Evolutionary conservation across 64 coral and sea anemone genomes (phyloP).

Genomic region (Actinia tenebrosa): DNA sequence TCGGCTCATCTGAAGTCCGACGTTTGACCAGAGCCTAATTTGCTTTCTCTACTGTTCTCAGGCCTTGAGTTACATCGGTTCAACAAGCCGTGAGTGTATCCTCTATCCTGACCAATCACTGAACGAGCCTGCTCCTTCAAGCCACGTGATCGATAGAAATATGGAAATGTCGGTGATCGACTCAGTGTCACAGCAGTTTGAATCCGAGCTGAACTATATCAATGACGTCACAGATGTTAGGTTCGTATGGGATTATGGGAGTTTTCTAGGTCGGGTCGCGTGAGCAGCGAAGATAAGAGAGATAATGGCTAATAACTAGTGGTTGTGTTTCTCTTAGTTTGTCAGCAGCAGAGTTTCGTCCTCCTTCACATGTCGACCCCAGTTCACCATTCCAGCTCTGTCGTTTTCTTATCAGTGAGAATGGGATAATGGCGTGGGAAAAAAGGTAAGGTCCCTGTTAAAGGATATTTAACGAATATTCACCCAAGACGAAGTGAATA

Average conservation of each 20-base stretch:
- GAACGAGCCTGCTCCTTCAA: constrained; percentile 81
- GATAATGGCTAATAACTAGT: background rate
- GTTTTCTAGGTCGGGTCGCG: background rate
- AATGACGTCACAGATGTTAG: constrained; percentile 1
- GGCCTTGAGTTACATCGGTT: constrained; percentile 70
- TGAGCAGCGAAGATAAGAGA: background rate
- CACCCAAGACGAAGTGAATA: no score
- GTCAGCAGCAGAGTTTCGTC: constrained; percentile 32
- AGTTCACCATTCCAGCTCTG: constrained; percentile 68
- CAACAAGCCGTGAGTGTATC: constrained; percentile 86
- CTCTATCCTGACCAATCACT: constrained; percentile 81
- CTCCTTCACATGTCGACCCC: constrained; percentile 42
- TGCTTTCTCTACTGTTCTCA: constrained; percentile 15
- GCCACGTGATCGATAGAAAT: constrained; percentile 46
- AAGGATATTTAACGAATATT: no score
- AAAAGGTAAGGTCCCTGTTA: constrained; percentile 35
- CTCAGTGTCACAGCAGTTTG: constrained; percentile 60
- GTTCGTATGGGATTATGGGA: constrained; percentile 4
- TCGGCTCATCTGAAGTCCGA: no score
- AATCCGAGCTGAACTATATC: constrained; percentile 31
- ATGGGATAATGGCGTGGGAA: constrained; percentile 60
- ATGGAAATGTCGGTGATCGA: constrained; percentile 87
- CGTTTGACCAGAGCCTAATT: no score
- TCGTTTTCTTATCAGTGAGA: constrained; percentile 65
- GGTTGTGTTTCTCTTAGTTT: constrained; percentile 21